A percentile compares a stretch with the other conserved stretches of the same genome.
phyloP scores from a whole-genome alignment of 2,888 invertebrate species.

The Caenorhabditis parvicauda region DNA sequence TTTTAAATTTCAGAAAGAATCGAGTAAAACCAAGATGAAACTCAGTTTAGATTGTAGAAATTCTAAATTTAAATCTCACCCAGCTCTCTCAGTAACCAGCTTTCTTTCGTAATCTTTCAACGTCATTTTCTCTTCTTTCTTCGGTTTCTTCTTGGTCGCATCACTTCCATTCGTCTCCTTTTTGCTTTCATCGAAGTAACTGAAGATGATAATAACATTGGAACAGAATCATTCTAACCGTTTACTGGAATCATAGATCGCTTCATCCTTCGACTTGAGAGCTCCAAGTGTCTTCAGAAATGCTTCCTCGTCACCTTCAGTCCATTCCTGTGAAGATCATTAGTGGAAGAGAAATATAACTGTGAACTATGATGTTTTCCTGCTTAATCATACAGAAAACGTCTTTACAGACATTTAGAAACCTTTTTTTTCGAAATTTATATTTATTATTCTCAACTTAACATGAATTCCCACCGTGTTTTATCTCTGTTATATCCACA shows the following conservation, averaged over 20 bases:
- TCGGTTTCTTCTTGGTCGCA: constrained; percentile 18
- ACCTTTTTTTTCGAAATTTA: no score
- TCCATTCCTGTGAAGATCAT: constrained; percentile 66
- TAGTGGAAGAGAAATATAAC: neutral
- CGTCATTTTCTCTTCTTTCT: constrained; percentile 69
- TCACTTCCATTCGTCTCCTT: neutral
- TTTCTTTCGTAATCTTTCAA: constrained; percentile 80
- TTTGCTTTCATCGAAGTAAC: neutral
- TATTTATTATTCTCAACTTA: no score
- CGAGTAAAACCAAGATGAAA: neutral
- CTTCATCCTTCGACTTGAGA: constrained; percentile 69
- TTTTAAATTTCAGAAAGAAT: neutral
- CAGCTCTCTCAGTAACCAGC: constrained; percentile 74
- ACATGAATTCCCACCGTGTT: no score
- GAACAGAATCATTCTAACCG: constrained; percentile 1
- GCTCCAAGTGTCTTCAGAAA: constrained; percentile 83
- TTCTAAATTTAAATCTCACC: no score
- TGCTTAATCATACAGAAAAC: neutral
- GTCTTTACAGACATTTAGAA: neutral
- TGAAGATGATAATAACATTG: constrained; percentile 2
- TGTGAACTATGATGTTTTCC: neutral
- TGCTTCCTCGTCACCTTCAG: constrained; percentile 76
- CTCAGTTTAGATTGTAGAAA: no score
- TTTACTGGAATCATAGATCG: constrained; percentile 16
- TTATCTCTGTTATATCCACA: no score